Percentiles rank a stretch among this genome's conserved stretches.
phyloP scores from a whole-genome alignment of 2,113 vertebrate genomes.

The Heterocephalus glaber region DNA sequence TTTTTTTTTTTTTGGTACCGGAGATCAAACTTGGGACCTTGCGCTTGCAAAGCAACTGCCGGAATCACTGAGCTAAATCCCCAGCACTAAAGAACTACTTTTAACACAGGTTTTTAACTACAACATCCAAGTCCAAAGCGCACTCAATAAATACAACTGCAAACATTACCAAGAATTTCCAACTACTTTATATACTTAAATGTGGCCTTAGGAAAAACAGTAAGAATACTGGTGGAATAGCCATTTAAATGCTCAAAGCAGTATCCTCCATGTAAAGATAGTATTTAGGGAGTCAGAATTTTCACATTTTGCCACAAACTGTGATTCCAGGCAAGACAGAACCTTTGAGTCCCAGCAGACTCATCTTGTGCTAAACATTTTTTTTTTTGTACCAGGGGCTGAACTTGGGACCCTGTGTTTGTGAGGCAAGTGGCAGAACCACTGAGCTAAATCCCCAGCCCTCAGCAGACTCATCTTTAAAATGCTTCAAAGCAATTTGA shows the following conservation, averaged over 20 bases:
- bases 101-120: conserved; percentile 16
- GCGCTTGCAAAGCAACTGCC: too few species aligned
- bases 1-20: too few species aligned
- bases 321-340: neutral
- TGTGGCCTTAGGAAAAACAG: neutral
- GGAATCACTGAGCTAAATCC: too few species aligned
- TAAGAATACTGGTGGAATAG: neutral
- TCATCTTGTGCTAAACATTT: too few species aligned
- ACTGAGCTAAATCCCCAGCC: too few species aligned
- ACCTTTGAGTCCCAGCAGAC: neutral
- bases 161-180: neutral
- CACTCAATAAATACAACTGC: neutral
- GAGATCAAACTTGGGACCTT: too few species aligned
- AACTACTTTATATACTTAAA: neutral
- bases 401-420: too few species aligned
- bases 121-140: conserved; percentile 30
- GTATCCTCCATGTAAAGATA: neutral
- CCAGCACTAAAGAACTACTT: neutral
- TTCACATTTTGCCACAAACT: neutral
- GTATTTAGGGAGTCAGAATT: neutral
- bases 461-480: conserved; percentile 19
- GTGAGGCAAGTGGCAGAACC: too few species aligned
- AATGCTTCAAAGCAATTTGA: neutral
- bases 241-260: neutral
- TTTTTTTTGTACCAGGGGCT: too few species aligned